These are phyloP conservation scores for Drosophila prolongata DNA, from an alignment of 2,888 invertebrate genomes.

Conservation along the genomic window DNA sequence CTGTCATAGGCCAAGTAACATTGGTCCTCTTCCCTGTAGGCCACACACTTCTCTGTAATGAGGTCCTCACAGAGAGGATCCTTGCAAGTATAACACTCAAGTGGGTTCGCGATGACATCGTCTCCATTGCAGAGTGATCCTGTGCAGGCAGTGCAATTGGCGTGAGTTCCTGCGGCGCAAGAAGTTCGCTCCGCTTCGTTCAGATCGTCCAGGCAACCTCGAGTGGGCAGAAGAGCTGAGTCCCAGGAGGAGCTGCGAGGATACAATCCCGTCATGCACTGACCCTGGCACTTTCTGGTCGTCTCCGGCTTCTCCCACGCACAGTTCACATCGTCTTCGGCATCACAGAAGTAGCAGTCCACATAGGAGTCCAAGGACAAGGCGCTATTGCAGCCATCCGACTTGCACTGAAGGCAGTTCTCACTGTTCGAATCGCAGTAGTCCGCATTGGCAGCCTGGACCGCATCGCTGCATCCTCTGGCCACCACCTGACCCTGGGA, in stretches of 20 bases:
- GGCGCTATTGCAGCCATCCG: slow-evolving; percentile 78
- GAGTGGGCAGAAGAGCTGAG: slow-evolving; percentile 71
- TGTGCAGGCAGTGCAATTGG: slow-evolving; percentile 66
- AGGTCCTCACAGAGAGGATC: slow-evolving; percentile 58
- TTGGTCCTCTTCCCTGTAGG: slow-evolving; percentile 69
- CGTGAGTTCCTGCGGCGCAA: slow-evolving; percentile 60
- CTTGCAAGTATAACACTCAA: slow-evolving; percentile 72
- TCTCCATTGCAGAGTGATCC: slow-evolving; percentile 68
- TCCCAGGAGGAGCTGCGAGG: slow-evolving; percentile 68
- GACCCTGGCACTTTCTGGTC: slow-evolving; percentile 72
- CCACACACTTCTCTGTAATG: slow-evolving; percentile 51
- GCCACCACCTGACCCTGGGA: slow-evolving; percentile 55
- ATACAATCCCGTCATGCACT: slow-evolving; percentile 79
- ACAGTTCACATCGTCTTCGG: slow-evolving; percentile 55
- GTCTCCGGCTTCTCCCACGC: slow-evolving; percentile 46
- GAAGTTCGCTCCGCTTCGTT: slow-evolving; percentile 64
- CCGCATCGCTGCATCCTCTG: slow-evolving; percentile 79
- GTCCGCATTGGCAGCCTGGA: slow-evolving; percentile 45
- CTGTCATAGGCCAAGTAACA: slow-evolving; percentile 73
- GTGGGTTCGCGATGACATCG: slow-evolving; percentile 59
- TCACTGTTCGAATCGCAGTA: slow-evolving; percentile 71
- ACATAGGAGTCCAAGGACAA: slow-evolving; percentile 56
- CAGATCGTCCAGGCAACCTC: slow-evolving; percentile 81
- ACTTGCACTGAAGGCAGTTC: slow-evolving; percentile 77
- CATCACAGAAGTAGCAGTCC: slow-evolving; percentile 80